phyloP scores from a whole-genome alignment of 1,140 invertebrate species.

The Tribolium castaneum region DNA sequence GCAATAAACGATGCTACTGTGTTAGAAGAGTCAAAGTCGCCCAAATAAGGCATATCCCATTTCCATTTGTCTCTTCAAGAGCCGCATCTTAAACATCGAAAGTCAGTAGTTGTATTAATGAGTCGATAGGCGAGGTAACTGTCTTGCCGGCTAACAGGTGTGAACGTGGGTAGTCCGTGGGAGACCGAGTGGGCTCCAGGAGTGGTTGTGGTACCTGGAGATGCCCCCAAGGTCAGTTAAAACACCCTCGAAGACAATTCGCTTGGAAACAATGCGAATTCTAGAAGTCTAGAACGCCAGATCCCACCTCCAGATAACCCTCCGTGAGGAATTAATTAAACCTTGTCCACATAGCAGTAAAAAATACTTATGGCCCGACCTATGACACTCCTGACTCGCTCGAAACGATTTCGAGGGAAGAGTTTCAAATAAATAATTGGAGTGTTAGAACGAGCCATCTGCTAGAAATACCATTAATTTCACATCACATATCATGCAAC shows the following conservation, averaged over 20 bases:
- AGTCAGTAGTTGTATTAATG: constrained; percentile 42
- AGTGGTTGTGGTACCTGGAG: constrained; percentile 36
- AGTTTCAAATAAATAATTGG: too few species aligned
- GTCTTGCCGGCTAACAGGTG: constrained; percentile 41
- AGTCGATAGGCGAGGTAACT: constrained; percentile 40
- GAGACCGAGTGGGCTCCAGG: constrained; percentile 35
- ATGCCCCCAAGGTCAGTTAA: constrained; percentile 26
- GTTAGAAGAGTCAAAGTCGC: not conserved
- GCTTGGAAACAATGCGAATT: too few species aligned
- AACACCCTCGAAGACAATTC: not conserved
- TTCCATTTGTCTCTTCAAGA: constrained; percentile 33
- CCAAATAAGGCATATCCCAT: constrained; percentile 37
- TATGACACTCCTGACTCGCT: too few species aligned
- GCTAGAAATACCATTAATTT: constrained; percentile 37
- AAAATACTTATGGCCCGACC: too few species aligned
- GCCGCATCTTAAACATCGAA: constrained; percentile 31
- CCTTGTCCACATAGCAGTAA: too few species aligned
- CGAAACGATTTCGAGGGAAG: not conserved
- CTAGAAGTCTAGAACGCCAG: too few species aligned
- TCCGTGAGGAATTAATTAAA: too few species aligned
- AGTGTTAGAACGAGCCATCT: not conserved
- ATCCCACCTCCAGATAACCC: too few species aligned
- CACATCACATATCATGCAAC: constrained; percentile 43
- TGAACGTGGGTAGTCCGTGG: constrained; percentile 46
- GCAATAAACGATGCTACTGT: constrained; percentile 14